phyloP scores from a whole-genome alignment of 2,888 invertebrate genomes.

The Cephus runcator region DNA sequence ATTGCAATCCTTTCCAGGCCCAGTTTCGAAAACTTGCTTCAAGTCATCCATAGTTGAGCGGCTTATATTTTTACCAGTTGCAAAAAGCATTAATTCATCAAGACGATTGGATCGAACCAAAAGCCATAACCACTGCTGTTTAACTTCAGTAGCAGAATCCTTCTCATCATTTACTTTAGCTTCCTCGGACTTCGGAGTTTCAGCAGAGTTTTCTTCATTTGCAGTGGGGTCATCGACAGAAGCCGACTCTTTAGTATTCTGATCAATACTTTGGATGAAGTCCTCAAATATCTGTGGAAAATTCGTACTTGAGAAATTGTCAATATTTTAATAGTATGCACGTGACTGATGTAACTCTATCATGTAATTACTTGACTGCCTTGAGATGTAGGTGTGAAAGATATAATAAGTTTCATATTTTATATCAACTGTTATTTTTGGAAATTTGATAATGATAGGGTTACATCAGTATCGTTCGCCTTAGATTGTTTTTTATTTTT shows the following conservation, averaged over 20 bases:
- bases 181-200: constrained; percentile 19
- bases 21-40: constrained; percentile 53
- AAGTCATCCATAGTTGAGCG: constrained; percentile 53
- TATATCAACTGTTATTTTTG: not conserved
- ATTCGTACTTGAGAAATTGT: constrained; percentile 5
- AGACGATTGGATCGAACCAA: constrained; percentile 58
- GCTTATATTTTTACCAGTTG: constrained; percentile 57
- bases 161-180: constrained; percentile 22
- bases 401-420: not conserved
- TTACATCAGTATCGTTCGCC: not conserved
- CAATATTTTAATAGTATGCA: not conserved
- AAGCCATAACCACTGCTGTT: constrained; percentile 55
- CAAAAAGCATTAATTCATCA: constrained; percentile 60
- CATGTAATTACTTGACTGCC: not conserved
- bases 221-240: constrained; percentile 23
- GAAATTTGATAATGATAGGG: not conserved
- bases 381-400: not conserved
- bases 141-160: constrained; percentile 20
- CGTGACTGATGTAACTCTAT: not conserved
- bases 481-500: not conserved
- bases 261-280: constrained; percentile 53
- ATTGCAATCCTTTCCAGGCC: constrained; percentile 58
- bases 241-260: not conserved
- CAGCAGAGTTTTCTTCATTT: constrained; percentile 18
- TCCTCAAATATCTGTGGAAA: constrained; percentile 57